Evolutionary conservation across 2,888 invertebrate species (phyloP).

Genomic region (Platerodrilus igneus): DNA sequence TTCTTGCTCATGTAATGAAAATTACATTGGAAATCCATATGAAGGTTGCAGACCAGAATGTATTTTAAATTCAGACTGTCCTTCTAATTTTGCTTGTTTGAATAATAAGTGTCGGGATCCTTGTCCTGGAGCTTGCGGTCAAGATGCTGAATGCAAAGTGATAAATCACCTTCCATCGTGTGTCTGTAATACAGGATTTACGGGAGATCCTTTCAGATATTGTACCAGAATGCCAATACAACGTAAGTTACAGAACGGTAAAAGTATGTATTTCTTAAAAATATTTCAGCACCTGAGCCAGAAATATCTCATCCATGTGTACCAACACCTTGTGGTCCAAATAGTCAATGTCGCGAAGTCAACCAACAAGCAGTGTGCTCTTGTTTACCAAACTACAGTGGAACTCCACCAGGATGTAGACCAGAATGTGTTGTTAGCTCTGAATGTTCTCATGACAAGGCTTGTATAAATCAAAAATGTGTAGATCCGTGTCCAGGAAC

Average conservation of each 20-base stretch:
- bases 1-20: conserved; percentile 64
- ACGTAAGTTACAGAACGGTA: conserved; percentile 43
- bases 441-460: conserved; percentile 64
- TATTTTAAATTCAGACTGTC: conserved; percentile 43
- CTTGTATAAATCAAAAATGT: conserved; percentile 67
- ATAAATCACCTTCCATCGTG: conserved; percentile 60
- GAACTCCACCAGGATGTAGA: conserved; percentile 57
- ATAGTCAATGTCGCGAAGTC: conserved; percentile 56
- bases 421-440: conserved; percentile 69
- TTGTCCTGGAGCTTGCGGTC: conserved; percentile 52
- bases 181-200: conserved; percentile 57
- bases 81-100: conserved; percentile 51
- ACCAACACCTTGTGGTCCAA: conserved; percentile 64
- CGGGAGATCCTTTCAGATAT: conserved; percentile 61
- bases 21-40: conserved; percentile 71
- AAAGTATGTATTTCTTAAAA: conserved; percentile 1
- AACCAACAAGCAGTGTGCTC: conserved; percentile 57
- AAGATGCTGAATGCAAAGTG: conserved; percentile 51
- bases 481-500: conserved; percentile 66
- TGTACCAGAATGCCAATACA: conserved; percentile 40
- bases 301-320: conserved; percentile 53
- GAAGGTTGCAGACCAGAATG: conserved; percentile 58
- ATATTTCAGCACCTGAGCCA: conserved; percentile 22
- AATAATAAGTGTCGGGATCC: conserved; percentile 54
- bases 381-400: conserved; percentile 57